Conservation (phyloP, 2,113 vertebrate genomes). For the Hippocampus comes region DNA sequence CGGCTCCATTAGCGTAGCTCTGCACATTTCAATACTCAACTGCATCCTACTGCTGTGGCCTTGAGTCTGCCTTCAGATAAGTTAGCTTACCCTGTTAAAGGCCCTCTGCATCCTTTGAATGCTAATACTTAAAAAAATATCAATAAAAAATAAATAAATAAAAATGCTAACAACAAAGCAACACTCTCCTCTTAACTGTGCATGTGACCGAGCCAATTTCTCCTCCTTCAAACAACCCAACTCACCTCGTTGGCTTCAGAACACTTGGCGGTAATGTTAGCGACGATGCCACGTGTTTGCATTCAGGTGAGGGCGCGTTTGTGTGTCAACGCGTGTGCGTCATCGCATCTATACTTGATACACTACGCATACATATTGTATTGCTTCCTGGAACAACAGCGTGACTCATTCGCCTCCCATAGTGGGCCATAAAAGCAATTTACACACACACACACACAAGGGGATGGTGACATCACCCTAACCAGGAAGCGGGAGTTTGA, state of each 20-base stretch:
- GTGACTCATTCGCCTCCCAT: slow-evolving; percentile 40
- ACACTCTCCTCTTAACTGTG: no score
- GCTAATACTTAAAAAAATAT: no score
- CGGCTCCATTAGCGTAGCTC: no score
- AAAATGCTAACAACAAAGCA: no score
- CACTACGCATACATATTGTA: slow-evolving; percentile 11
- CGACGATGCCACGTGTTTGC: neutral
- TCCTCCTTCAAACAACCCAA: no score
- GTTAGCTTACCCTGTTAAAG: no score
- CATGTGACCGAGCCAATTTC: no score
- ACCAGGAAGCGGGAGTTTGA: neutral
- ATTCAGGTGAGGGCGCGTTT: slow-evolving; percentile 6
- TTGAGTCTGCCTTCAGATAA: no score
- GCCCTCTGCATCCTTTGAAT: no score
- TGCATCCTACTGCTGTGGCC: no score
- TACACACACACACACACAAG: neutral
- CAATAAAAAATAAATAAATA: no score
- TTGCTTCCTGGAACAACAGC: slow-evolving; percentile 33
- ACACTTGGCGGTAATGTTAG: neutral
- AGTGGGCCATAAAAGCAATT: slow-evolving; percentile 34
- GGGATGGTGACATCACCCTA: slow-evolving; percentile 35
- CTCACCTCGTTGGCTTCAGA: neutral
- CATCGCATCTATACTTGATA: slow-evolving; percentile 1
- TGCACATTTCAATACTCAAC: no score
- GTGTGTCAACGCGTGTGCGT: neutral